A percentile compares a stretch with the other conserved stretches of the same genome.
These are phyloP conservation scores for Mus caroli DNA, from an alignment of 2,797 vertebrate genomes.

Conservation along the genomic window DNA sequence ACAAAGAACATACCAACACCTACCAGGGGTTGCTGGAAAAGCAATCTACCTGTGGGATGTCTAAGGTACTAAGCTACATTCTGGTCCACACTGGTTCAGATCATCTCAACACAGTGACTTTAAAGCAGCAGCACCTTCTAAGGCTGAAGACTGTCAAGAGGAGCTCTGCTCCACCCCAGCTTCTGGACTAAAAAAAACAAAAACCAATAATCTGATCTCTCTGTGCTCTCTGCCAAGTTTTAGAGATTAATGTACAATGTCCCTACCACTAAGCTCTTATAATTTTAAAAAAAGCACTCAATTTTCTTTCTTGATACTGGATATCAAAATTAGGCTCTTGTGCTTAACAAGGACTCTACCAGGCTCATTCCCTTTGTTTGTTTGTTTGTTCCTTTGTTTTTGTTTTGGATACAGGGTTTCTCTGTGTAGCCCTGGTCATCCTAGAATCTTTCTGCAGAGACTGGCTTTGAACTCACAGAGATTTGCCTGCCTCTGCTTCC, in stretches of 20 bases:
- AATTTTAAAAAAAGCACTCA: constrained; percentile 50
- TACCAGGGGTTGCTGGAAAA: constrained; percentile 5
- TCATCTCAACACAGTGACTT: constrained; percentile 31
- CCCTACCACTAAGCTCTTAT: not conserved
- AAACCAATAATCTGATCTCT: not conserved
- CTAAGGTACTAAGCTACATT: not conserved
- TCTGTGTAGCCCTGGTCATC: not conserved
- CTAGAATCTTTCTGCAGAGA: not conserved
- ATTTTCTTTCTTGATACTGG: not conserved
- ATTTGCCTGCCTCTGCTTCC: not conserved
- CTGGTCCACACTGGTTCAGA: constrained; percentile 17
- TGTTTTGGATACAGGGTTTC: not conserved
- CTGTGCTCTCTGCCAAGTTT: not conserved
- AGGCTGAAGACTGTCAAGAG: not conserved
- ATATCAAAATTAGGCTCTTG: not conserved
- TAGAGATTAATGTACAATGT: constrained; percentile 36
- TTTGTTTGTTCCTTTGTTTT: not conserved
- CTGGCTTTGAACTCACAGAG: not conserved
- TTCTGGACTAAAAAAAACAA: not conserved
- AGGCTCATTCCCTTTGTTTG: not conserved
- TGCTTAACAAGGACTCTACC: not conserved
- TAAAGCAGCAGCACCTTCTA: constrained; percentile 42
- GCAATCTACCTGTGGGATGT: not conserved
- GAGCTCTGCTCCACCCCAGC: not conserved
- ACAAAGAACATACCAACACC: not conserved